These are phyloP conservation scores for Baronia brevicornis DNA, from an alignment of 2,888 invertebrate genomes.

Conservation along the genomic window DNA sequence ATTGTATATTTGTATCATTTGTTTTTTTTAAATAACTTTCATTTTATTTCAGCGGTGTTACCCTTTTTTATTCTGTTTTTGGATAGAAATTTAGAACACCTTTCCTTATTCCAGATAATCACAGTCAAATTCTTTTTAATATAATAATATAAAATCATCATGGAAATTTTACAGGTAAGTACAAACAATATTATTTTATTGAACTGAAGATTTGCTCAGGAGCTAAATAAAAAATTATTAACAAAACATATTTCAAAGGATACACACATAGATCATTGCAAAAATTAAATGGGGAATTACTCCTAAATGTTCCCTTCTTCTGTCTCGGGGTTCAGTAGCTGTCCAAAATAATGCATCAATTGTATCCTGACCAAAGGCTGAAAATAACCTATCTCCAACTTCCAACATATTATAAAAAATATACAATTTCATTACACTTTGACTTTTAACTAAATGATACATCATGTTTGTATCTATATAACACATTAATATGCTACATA, in stretches of 20 bases:
- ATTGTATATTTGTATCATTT: no score
- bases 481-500: slow-evolving; percentile 89
- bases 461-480: slow-evolving; percentile 98
- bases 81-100: no score
- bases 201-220: no score
- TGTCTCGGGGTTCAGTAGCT: slow-evolving; percentile 93
- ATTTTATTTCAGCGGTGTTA: no score
- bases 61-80: no score
- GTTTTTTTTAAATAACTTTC: no score
- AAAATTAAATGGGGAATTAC: slow-evolving; percentile 93
- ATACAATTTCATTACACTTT: slow-evolving; percentile 98
- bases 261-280: slow-evolving; percentile 95
- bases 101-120: no score
- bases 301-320: slow-evolving; percentile 88
- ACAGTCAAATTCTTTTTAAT: no score
- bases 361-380: slow-evolving; percentile 98
- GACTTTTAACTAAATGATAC: slow-evolving; percentile 97
- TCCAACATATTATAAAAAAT: slow-evolving; percentile 99
- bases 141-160: no score
- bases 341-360: slow-evolving; percentile 99
- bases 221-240: slow-evolving; percentile 1
- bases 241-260: slow-evolving; percentile 76
- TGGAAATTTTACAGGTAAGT: no score
- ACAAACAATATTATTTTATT: no score
- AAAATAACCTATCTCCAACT: slow-evolving; percentile 96